These are phyloP conservation scores for Catocala fraxini DNA, from an alignment of 2,888 invertebrate genomes.

Conservation along the genomic window DNA sequence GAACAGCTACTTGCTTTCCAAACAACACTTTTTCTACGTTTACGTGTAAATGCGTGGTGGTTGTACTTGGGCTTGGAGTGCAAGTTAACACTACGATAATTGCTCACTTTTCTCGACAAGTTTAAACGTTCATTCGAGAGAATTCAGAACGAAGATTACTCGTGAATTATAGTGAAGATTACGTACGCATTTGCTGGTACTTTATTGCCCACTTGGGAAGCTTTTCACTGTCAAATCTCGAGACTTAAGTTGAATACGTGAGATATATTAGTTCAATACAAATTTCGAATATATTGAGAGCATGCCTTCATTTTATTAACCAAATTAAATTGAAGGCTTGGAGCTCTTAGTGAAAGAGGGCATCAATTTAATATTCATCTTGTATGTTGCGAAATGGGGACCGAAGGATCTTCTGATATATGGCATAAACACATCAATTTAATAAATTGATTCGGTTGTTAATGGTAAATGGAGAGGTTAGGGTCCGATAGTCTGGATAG, in stretches of 20 bases:
- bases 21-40: conserved; percentile 11
- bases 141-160: conserved; percentile 35
- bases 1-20: conserved; percentile 5
- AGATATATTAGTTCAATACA: conserved; percentile 23
- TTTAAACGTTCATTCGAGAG: conserved; percentile 26
- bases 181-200: conserved; percentile 29
- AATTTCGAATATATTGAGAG: conserved; percentile 22
- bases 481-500: too few relatives aligned
- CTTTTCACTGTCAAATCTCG: conserved; percentile 24
- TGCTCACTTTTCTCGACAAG: conserved; percentile 49
- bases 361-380: conserved; percentile 24
- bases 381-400: conserved; percentile 18
- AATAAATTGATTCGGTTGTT: conserved; percentile 13
- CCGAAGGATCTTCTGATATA: conserved; percentile 16
- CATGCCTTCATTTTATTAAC: conserved; percentile 21
- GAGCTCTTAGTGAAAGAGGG: conserved; percentile 27
- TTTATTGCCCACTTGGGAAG: conserved; percentile 29
- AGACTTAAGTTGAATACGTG: conserved; percentile 22
- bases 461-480: background rate
- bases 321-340: conserved; percentile 29
- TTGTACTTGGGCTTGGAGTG: conserved; percentile 24
- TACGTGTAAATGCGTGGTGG: conserved; percentile 12
- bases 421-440: conserved; percentile 14
- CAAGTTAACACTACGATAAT: conserved; percentile 42
- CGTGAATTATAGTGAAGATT: conserved; percentile 42